Evolutionary conservation across 2,113 vertebrate species (phyloP).

Genomic region (Protobothrops flavoviridis): DNA sequence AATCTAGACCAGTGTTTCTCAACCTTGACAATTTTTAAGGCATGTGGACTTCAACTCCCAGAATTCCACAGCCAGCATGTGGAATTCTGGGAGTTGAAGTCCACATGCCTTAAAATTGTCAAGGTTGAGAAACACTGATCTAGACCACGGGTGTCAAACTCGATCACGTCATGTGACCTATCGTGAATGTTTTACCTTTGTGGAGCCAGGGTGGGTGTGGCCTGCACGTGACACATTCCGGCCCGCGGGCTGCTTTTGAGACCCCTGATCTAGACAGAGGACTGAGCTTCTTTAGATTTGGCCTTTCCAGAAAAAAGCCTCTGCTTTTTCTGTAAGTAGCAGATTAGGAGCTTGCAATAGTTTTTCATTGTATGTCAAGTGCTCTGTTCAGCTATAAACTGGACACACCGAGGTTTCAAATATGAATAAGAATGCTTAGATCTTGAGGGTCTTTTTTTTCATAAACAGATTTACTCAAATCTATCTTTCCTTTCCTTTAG

Average conservation of each 20-base stretch:
- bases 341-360: neutral
- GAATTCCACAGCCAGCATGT: too few relatives aligned
- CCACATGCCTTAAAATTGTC: too few relatives aligned
- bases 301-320: neutral
- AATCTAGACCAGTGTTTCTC: neutral
- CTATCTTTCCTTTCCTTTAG: conserved; percentile 65
- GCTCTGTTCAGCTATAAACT: neutral
- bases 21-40: too few relatives aligned
- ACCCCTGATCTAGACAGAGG: neutral
- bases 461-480: neutral
- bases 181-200: too few relatives aligned
- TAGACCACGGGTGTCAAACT: neutral
- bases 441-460: neutral
- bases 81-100: too few relatives aligned
- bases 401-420: neutral
- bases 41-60: too few relatives aligned
- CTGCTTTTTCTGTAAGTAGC: too few relatives aligned
- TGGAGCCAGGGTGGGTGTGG: too few relatives aligned
- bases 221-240: too few relatives aligned
- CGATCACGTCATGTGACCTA: too few relatives aligned
- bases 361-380: neutral
- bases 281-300: neutral
- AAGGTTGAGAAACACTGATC: too few relatives aligned
- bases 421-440: neutral
- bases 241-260: too few relatives aligned